These are phyloP conservation scores for Nyctibius bracteatus DNA, from an alignment of 2,113 vertebrate species.

Conservation along the genomic window DNA sequence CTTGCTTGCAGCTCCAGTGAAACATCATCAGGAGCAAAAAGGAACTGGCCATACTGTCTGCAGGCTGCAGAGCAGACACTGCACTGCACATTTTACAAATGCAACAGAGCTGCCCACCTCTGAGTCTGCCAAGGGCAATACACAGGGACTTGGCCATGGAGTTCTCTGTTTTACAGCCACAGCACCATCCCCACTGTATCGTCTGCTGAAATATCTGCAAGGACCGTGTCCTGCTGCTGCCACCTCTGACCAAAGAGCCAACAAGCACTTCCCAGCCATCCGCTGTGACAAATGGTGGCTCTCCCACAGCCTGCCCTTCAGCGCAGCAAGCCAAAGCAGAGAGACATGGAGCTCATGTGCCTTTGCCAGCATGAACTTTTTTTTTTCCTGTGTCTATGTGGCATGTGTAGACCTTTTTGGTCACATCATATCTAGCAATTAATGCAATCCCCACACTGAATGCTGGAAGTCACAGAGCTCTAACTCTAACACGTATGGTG, in stretches of 20 bases:
- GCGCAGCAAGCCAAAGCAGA: background rate
- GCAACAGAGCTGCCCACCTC: background rate
- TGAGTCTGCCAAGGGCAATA: background rate
- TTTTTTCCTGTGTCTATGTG: background rate
- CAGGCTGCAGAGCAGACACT: background rate
- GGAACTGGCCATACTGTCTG: background rate
- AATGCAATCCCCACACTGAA: background rate
- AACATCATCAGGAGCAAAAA: background rate
- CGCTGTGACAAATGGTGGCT: accelerated
- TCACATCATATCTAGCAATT: background rate
- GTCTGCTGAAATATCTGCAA: background rate
- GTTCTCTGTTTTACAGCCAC: background rate
- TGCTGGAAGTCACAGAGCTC: background rate
- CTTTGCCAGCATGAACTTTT: background rate
- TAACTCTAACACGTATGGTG: background rate
- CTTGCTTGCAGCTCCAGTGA: background rate
- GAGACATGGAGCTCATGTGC: accelerated
- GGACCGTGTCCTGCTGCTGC: background rate
- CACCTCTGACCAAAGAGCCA: background rate
- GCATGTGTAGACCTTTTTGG: background rate
- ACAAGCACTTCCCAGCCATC: background rate
- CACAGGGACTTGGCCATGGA: background rate
- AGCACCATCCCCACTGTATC: background rate
- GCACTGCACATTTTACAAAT: background rate
- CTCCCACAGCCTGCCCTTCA: background rate